Conservation (phyloP, 2,888 invertebrate genomes). For the Caenorhabditis sp. region DNA sequence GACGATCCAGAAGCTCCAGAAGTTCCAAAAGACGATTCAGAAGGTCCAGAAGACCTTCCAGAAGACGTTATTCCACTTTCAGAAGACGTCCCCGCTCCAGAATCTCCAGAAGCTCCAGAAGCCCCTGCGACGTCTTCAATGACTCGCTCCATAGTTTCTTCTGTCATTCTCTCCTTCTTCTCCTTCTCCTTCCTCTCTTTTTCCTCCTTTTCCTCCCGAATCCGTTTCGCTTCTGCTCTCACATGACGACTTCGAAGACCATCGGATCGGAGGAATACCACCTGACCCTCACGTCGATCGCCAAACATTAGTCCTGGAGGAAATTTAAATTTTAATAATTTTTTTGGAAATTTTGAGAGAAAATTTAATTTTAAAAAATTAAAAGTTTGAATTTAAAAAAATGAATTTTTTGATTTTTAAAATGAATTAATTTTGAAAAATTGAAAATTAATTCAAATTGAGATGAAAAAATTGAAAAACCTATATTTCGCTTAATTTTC, state of each 20-base stretch:
- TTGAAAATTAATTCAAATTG: too few species aligned
- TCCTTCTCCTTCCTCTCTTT: not conserved
- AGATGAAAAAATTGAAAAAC: too few species aligned
- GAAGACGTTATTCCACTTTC: not conserved
- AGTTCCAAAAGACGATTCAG: not conserved
- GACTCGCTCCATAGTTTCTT: constrained; percentile 1
- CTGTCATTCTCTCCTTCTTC: not conserved
- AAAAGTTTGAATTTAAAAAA: too few species aligned
- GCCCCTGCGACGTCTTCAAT: constrained; percentile 30
- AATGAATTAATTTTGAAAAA: too few species aligned
- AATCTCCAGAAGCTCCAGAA: not conserved
- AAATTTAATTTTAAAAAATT: too few species aligned
- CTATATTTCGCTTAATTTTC: too few species aligned
- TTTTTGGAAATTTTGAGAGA: too few species aligned
- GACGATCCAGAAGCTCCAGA: too few species aligned
- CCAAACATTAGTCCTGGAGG: constrained; percentile 42
- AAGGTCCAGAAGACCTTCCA: not conserved
- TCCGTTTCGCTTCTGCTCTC: constrained; percentile 13
- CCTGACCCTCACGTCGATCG: constrained; percentile 17
- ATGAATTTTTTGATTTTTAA: too few species aligned
- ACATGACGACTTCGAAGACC: constrained; percentile 30
- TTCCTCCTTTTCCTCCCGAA: not conserved
- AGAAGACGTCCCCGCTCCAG: not conserved
- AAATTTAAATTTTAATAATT: too few species aligned
- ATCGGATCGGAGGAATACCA: constrained; percentile 31